Conservation (phyloP, 2,113 vertebrate species). For the Pseudolaguvia tuberculata region DNA sequence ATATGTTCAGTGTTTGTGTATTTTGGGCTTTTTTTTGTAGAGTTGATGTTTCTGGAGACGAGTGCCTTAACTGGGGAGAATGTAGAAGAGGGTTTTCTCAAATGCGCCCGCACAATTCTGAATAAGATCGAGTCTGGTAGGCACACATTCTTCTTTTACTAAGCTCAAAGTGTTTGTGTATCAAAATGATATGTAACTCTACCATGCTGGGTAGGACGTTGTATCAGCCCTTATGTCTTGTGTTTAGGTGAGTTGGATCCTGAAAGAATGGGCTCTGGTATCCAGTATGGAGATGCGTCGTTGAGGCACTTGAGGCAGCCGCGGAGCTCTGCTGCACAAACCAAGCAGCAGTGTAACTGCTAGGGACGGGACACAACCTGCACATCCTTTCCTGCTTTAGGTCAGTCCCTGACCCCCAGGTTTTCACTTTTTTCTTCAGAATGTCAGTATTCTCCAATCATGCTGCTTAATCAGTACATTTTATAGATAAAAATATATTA, state of each 20-base stretch:
- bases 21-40: constrained; percentile 52
- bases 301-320: constrained; percentile 83
- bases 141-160: not conserved
- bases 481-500: no score
- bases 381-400: constrained; percentile 50
- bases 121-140: constrained; percentile 90
- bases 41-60: constrained; percentile 89
- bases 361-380: constrained; percentile 59
- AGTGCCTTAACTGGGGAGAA: constrained; percentile 89
- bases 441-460: not conserved
- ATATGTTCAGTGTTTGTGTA: not conserved
- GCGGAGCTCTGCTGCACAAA: constrained; percentile 71
- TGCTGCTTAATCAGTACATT: not conserved
- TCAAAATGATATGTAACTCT: not conserved
- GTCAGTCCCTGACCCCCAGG: constrained; percentile 24
- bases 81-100: constrained; percentile 86
- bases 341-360: constrained; percentile 83
- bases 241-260: constrained; percentile 83
- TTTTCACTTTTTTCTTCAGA: not conserved
- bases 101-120: constrained; percentile 85
- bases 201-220: not conserved
- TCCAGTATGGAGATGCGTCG: constrained; percentile 86
- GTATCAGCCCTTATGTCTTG: not conserved
- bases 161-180: not conserved
- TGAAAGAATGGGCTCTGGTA: constrained; percentile 90